phyloP scores from a whole-genome alignment of 2,113 vertebrate genomes.

The Dascyllus trimaculatus region DNA sequence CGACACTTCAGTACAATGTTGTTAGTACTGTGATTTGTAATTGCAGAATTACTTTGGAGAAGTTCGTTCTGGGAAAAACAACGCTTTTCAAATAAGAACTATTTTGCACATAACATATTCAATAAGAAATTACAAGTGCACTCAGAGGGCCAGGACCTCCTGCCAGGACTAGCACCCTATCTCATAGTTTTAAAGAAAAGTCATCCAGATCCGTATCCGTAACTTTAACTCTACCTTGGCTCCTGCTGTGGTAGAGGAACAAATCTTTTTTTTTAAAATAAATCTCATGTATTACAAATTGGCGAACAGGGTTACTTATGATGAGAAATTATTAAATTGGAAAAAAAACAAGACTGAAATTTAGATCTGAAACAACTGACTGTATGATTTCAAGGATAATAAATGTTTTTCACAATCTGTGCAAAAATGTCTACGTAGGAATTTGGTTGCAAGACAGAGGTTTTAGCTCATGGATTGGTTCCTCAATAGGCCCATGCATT shows the following conservation, averaged over 20 bases:
- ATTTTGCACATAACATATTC: neutral
- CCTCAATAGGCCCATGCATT: conserved; percentile 2
- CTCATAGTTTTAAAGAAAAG: too few relatives aligned
- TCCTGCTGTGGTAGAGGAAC: too few relatives aligned
- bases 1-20: conserved; percentile 53
- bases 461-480: neutral
- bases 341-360: neutral
- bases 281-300: too few relatives aligned
- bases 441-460: neutral
- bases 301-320: too few relatives aligned
- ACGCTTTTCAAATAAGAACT: neutral
- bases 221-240: too few relatives aligned
- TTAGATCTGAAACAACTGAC: neutral
- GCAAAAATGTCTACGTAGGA: too few relatives aligned
- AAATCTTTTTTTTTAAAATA: too few relatives aligned
- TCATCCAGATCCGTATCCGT: too few relatives aligned
- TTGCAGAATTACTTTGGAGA: conserved; percentile 38
- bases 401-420: neutral
- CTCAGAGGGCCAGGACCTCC: too few relatives aligned
- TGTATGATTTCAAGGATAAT: neutral
- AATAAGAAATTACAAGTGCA: neutral
- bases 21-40: conserved; percentile 55
- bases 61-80: conserved; percentile 34
- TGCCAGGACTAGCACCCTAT: too few relatives aligned
- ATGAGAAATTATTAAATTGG: neutral